phyloP scores from a whole-genome alignment of 2,797 vertebrate species.

The Melanotaenia pygmaea region DNA sequence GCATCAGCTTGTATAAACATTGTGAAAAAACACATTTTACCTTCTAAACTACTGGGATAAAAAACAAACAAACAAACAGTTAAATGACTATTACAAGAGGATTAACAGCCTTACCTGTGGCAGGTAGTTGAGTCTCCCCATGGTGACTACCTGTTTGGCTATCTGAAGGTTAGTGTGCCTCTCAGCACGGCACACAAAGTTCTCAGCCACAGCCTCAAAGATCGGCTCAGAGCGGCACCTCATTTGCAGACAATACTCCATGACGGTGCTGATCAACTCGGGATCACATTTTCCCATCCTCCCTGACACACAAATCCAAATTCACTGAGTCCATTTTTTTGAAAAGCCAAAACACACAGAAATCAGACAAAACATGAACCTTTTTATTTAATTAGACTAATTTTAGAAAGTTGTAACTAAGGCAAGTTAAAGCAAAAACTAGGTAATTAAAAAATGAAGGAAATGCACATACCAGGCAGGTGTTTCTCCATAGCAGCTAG shows the following conservation, averaged over 20 bases:
- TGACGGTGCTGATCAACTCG: slow-evolving; percentile 46
- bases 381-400: background rate
- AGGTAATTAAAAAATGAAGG: background rate
- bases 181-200: slow-evolving; percentile 49
- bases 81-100: background rate
- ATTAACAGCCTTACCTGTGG: slow-evolving; percentile 36
- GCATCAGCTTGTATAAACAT: too few relatives aligned
- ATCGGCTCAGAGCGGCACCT: slow-evolving; percentile 48
- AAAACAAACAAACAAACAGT: background rate
- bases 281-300: slow-evolving; percentile 48
- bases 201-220: slow-evolving; percentile 56
- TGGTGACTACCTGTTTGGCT: slow-evolving; percentile 52
- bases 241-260: slow-evolving; percentile 61
- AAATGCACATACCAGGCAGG: slow-evolving; percentile 32
- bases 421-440: background rate
- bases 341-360: background rate
- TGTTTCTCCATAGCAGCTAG: slow-evolving; percentile 51
- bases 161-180: slow-evolving; percentile 52
- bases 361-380: background rate
- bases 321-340: accelerated
- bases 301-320: slow-evolving; percentile 21
- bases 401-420: background rate
- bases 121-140: slow-evolving; percentile 63
- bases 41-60: too few relatives aligned
- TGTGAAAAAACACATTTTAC: too few relatives aligned